Base-by-base conservation (phyloP, 2,888 invertebrate species). In the Heliconius aoede region DNA sequence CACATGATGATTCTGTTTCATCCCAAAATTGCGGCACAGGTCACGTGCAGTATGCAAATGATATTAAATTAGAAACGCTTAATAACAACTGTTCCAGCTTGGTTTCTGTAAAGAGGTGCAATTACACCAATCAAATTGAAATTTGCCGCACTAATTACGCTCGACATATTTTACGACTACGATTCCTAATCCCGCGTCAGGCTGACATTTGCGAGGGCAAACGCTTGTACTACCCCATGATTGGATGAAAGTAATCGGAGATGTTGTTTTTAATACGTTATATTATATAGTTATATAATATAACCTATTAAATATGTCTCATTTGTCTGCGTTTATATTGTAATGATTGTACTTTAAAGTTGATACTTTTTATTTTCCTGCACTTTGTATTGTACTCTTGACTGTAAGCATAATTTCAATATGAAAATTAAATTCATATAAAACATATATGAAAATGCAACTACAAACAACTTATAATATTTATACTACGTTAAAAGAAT, bases 61-160 rank as follows among this genome's bases (percentile, higher is more conserved):
- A 91, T 91, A 91, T 93, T 93, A 93, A 94, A 94, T 94, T 93
- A 92, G 92, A 90, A 94, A 86, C 94, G 92, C 94, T 94, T 94
- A 91, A 92, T 92, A 92, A 91, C 94, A 94, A 94, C 94, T 94
- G 94, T 91, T 92, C 84, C 90, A 79, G 84, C 86, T 87, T 86
- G 85, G 85, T 87, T 87, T 86, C 87, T 85, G 87, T 90, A 90
- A 93, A 93, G 93, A 94, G 92, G 91, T 94, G 93, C 92, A 92
- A 94, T 94, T 94, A 94, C 91, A 93, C 91, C 92, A 92, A 94
- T 94, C 92, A 94, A 94, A 94, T 91, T 90, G 89, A 90, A 90
- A 93, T 94, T 93, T 91, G 88, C 89, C 88, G 83, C 86, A 91
- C 93, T 93, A 94, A 94, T 94, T 93, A 90, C 91, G 85, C 84